These are phyloP conservation scores for Atta texana DNA, from an alignment of 1,140 invertebrate species.

Conservation along the genomic window DNA sequence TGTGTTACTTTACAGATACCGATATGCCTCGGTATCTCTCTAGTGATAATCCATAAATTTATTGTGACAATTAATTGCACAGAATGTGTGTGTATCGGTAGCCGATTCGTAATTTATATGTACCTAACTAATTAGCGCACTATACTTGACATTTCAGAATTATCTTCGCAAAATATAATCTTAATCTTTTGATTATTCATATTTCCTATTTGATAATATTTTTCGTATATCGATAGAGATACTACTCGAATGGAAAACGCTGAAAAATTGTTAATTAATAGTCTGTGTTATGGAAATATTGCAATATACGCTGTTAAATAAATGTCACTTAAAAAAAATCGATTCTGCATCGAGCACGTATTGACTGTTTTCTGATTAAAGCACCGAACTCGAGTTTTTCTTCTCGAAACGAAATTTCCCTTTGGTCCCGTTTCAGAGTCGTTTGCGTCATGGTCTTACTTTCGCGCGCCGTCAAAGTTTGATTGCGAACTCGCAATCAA, in stretches of 20 bases:
- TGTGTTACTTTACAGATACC: constrained; percentile 7
- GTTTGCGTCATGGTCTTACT: constrained; percentile 28
- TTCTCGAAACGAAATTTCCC: constrained; percentile 39
- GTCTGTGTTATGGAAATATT: neutral
- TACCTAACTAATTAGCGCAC: neutral
- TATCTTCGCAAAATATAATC: neutral
- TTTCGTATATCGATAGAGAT: neutral
- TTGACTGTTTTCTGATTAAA: constrained; percentile 18
- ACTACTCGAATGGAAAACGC: neutral
- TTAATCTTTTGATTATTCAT: neutral
- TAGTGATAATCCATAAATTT: constrained; percentile 15
- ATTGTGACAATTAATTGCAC: neutral
- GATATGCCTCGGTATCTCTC: neutral
- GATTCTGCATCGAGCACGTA: neutral
- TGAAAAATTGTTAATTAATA: neutral
- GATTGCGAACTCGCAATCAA: constrained; percentile 48
- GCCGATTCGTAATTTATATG: neutral
- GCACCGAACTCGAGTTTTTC: constrained; percentile 36
- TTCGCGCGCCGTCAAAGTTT: constrained; percentile 35
- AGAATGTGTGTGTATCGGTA: neutral
- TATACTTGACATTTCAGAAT: constrained; percentile 1
- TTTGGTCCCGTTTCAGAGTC: neutral
- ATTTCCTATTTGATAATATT: neutral
- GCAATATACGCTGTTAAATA: neutral
- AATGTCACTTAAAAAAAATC: neutral